Evolutionary conservation across 2,797 vertebrate genomes (phyloP).

Genomic region (Chrysocyon brachyurus): DNA sequence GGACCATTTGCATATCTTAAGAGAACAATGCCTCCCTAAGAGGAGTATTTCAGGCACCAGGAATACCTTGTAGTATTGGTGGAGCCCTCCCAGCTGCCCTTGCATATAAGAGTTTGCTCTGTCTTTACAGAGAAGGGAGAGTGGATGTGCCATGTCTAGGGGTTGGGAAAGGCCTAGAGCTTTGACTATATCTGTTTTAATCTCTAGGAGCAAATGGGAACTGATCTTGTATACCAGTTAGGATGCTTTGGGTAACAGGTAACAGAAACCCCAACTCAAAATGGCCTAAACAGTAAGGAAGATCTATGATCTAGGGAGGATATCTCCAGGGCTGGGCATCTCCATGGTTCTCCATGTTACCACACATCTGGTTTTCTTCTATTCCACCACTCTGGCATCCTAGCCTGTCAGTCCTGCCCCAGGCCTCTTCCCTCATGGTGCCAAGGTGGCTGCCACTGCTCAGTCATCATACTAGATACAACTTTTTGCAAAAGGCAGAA

Average conservation of each 20-base stretch:
- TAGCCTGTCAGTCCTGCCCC: not conserved
- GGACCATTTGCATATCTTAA: not conserved
- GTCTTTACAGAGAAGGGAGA: not conserved
- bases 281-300: not conserved
- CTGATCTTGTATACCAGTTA: too few species aligned
- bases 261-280: not conserved
- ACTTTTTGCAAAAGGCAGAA: not conserved
- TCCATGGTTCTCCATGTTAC: not conserved
- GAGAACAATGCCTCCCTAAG: not conserved
- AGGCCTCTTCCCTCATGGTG: not conserved
- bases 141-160: not conserved
- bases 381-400: not conserved
- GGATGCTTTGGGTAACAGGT: not conserved
- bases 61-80: not conserved
- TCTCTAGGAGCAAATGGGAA: not conserved
- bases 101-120: not conserved
- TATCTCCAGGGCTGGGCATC: not conserved
- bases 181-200: not conserved
- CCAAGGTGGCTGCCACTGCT: slow-evolving; percentile 38
- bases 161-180: not conserved
- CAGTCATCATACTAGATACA: not conserved
- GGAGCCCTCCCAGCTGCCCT: not conserved
- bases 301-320: not conserved
- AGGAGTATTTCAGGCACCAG: not conserved
- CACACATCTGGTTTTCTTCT: not conserved